Conservation (phyloP, 2,113 vertebrate genomes). For the Gobio gobio region DNA sequence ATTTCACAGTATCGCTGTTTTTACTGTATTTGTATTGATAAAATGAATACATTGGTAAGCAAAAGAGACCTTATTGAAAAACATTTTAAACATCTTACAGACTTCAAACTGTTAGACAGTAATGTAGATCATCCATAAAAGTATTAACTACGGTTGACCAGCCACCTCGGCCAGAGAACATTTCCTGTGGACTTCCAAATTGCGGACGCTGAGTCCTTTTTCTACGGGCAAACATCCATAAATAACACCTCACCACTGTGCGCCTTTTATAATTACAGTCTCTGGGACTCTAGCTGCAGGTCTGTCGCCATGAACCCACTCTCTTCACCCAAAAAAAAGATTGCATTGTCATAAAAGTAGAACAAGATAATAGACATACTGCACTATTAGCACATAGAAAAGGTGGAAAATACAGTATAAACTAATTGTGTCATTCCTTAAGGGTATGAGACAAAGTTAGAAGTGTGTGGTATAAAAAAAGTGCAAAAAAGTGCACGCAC, state of each 20-base stretch:
- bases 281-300: neutral
- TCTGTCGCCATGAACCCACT: neutral
- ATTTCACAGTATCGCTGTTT: neutral
- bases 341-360: neutral
- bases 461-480: constrained; percentile 7
- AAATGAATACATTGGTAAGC: neutral
- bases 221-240: neutral
- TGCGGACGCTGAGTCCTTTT: neutral
- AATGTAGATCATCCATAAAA: neutral
- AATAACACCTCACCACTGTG: constrained; percentile 1
- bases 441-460: neutral
- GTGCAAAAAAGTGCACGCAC: neutral
- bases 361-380: constrained; percentile 37
- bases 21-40: neutral
- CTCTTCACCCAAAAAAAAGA: constrained; percentile 52
- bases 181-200: neutral
- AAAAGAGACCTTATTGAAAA: neutral
- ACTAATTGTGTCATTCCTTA: constrained; percentile 6
- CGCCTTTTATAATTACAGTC: constrained; percentile 39
- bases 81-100: neutral
- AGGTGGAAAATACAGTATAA: constrained; percentile 19
- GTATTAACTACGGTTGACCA: neutral
- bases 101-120: neutral
- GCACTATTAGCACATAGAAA: constrained; percentile 5
- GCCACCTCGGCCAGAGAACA: neutral